Evolutionary conservation across 2,888 invertebrate species (phyloP).

Genomic region (Eutolmus rufibarbis): DNA sequence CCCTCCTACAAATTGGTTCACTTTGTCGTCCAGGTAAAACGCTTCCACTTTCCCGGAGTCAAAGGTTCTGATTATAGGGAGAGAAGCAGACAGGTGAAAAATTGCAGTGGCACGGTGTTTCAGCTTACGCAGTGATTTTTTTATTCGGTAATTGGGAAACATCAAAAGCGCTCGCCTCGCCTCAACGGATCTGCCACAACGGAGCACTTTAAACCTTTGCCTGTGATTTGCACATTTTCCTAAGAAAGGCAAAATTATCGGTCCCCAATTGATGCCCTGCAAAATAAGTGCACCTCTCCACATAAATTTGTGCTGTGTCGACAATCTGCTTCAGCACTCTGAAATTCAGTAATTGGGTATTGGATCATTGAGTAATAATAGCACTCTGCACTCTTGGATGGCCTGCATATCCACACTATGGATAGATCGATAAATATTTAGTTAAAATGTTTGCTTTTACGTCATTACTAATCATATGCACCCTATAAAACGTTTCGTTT

Average conservation of each 20-base stretch:
- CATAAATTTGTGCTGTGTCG: not conserved
- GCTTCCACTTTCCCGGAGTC: conserved; percentile 8
- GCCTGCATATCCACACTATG: not conserved
- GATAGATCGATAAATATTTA: not conserved
- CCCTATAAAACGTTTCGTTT: too few species aligned
- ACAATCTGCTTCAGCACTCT: not conserved
- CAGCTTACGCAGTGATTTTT: conserved; percentile 26
- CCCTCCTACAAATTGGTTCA: conserved; percentile 32
- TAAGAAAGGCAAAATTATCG: not conserved
- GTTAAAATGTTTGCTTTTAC: too few species aligned
- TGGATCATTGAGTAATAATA: too few species aligned
- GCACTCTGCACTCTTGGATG: too few species aligned
- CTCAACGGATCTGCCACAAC: not conserved
- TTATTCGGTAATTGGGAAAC: conserved; percentile 15
- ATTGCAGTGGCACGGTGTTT: not conserved
- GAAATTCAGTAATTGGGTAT: not conserved
- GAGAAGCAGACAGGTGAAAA: conserved; percentile 28
- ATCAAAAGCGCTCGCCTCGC: not conserved
- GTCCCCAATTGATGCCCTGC: not conserved
- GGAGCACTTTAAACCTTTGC: not conserved
- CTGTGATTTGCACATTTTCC: not conserved
- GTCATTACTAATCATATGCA: too few species aligned
- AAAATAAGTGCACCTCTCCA: not conserved
- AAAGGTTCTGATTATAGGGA: conserved; percentile 26
- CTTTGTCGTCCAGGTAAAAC: conserved; percentile 27